A percentile compares a stretch with the other conserved stretches of the same genome.
phyloP scores from a whole-genome alignment of 2,113 vertebrate genomes.

The Azemiops feae region DNA sequence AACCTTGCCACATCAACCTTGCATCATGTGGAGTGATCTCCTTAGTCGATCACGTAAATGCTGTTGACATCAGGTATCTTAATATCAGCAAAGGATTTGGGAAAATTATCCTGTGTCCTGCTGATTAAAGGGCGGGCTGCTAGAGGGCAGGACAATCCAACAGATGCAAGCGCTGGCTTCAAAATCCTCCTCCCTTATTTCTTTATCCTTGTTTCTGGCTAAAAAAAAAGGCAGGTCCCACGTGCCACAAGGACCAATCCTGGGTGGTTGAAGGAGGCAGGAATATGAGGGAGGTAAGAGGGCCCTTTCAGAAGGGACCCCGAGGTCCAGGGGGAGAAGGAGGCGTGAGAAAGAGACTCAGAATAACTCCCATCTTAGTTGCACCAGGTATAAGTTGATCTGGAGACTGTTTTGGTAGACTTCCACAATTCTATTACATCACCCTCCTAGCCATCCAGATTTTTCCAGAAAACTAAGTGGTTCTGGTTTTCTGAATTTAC shows the following conservation, averaged over 20 bases:
- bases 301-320: not conserved
- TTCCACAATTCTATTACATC: too few species aligned
- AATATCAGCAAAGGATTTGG: too few species aligned
- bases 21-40: not conserved
- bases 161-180: too few species aligned
- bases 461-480: not conserved
- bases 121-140: not conserved
- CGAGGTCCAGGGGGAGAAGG: too few species aligned
- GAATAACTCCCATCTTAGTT: too few species aligned
- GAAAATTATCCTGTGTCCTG: rapidly evolving
- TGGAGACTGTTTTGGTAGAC: too few species aligned
- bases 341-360: too few species aligned
- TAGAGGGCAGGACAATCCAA: too few species aligned
- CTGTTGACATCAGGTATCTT: too few species aligned
- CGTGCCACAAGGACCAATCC: too few species aligned
- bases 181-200: too few species aligned
- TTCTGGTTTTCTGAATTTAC: not conserved
- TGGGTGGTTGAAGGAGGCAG: not conserved
- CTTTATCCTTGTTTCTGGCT: not conserved
- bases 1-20: not conserved
- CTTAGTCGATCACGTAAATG: not conserved
- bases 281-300: not conserved
- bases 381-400: too few species aligned
- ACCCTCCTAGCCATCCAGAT: not conserved
- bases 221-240: not conserved